Conservation (phyloP, 2,113 vertebrate genomes). For the Suncus etruscus region DNA sequence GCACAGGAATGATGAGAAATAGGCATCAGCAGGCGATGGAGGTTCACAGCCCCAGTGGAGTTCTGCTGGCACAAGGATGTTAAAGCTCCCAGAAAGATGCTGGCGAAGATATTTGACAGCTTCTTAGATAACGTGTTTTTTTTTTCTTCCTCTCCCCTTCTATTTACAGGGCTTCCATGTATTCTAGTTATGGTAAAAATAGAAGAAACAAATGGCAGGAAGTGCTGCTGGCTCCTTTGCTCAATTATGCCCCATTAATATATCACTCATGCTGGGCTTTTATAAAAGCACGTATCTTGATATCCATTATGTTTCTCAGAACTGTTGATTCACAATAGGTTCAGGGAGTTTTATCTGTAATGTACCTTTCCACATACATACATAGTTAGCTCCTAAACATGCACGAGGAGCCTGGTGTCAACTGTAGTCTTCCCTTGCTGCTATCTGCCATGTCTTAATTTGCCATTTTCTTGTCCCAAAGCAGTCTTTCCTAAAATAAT, state of each 20-base stretch:
- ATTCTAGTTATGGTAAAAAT: not conserved
- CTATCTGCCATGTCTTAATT: not conserved
- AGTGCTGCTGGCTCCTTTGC: too few species aligned
- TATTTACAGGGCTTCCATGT: not conserved
- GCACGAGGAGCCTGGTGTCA: accelerated
- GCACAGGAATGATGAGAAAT: not conserved
- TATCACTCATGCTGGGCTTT: accelerated
- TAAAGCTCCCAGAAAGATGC: accelerated
- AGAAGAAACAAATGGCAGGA: not conserved
- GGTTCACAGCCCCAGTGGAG: accelerated
- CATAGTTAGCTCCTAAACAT: not conserved
- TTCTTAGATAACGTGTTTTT: not conserved
- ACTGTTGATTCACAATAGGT: not conserved
- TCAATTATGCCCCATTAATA: not conserved
- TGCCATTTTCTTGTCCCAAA: not conserved
- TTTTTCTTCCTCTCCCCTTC: not conserved
- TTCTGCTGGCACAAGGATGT: not conserved
- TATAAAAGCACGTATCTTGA: accelerated
- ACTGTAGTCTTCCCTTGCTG: not conserved
- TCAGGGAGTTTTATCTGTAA: accelerated
- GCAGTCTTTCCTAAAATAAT: not conserved
- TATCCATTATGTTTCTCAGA: accelerated
- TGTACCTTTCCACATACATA: too few species aligned
- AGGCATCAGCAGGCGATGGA: accelerated
- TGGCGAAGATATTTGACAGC: not conserved